Evolutionary conservation across 1,140 invertebrate species (phyloP).

Genomic region (Epicauta chinensis): DNA sequence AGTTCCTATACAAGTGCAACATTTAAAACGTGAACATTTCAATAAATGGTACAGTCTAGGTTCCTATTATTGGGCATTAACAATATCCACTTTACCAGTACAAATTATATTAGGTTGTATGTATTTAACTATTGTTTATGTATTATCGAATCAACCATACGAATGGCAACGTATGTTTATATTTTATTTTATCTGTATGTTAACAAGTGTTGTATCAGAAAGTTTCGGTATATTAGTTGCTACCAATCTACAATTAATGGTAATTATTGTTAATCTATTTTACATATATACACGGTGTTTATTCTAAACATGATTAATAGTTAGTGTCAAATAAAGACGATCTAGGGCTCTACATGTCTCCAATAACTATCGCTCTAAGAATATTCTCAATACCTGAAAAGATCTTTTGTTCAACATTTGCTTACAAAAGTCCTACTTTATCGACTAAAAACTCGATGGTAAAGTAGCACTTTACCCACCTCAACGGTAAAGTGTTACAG

Average conservation of each 20-base stretch:
- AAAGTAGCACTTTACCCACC: no score
- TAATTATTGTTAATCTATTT: constrained; percentile 45
- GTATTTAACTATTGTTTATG: constrained; percentile 77
- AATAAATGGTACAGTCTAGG: constrained; percentile 91
- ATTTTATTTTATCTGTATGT: constrained; percentile 60
- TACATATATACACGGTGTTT: no score
- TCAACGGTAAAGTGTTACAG: no score
- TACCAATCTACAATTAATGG: constrained; percentile 62
- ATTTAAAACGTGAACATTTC: constrained; percentile 85
- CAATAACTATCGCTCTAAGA: no score
- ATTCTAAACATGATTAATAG: no score
- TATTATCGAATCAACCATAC: constrained; percentile 79
- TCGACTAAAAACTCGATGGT: no score
- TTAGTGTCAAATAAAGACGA: no score
- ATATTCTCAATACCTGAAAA: no score
- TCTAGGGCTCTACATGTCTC: no score
- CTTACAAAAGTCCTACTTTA: no score
- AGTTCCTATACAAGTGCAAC: constrained; percentile 84
- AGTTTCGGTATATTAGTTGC: constrained; percentile 67
- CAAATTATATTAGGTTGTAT: constrained; percentile 68
- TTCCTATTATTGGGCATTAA: constrained; percentile 82
- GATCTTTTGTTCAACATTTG: no score
- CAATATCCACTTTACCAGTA: constrained; percentile 62
- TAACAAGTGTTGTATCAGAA: constrained; percentile 67
- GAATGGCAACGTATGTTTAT: constrained; percentile 65